Conservation (phyloP, 2,113 vertebrate species). For the Nothocercus nigrocapillus region DNA sequence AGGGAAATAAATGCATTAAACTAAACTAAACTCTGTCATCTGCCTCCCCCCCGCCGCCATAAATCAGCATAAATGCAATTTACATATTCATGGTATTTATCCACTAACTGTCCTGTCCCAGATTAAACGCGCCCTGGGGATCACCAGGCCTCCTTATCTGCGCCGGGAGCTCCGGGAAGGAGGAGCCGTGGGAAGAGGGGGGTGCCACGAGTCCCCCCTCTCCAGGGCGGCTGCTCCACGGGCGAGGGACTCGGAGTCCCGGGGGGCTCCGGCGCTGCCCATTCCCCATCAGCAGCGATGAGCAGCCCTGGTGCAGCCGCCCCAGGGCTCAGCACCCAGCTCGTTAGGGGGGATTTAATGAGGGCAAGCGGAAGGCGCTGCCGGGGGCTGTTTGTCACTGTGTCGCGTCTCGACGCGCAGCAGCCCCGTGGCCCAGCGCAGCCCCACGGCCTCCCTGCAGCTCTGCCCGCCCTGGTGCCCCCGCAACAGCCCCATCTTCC, state of each 20-base stretch:
- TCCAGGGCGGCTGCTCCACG: no score
- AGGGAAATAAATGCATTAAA: conserved; percentile 57
- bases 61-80: conserved; percentile 73
- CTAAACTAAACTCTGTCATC: neutral
- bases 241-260: neutral
- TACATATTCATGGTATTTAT: conserved; percentile 75
- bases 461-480: no score
- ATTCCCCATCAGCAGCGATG: conserved; percentile 53
- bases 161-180: neutral
- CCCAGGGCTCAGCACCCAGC: conserved; percentile 40
- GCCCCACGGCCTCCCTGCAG: no score
- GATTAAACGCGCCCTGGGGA: conserved; percentile 62
- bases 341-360: conserved; percentile 64
- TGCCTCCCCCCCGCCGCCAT: conserved; percentile 1
- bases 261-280: neutral
- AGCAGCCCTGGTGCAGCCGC: conserved; percentile 28
- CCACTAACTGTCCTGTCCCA: conserved; percentile 59
- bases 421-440: neutral
- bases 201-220: no score
- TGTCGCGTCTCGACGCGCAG: neutral
- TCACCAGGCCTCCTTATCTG: neutral
- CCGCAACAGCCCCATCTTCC: no score
- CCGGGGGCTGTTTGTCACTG: conserved; percentile 61
- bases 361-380: conserved; percentile 47
- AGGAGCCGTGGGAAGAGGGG: neutral